Evolutionary conservation across 2,888 invertebrate genomes (phyloP), one percentile per base, ranked within the genome.

Genomic region (Orthosia gracilis): DNA sequence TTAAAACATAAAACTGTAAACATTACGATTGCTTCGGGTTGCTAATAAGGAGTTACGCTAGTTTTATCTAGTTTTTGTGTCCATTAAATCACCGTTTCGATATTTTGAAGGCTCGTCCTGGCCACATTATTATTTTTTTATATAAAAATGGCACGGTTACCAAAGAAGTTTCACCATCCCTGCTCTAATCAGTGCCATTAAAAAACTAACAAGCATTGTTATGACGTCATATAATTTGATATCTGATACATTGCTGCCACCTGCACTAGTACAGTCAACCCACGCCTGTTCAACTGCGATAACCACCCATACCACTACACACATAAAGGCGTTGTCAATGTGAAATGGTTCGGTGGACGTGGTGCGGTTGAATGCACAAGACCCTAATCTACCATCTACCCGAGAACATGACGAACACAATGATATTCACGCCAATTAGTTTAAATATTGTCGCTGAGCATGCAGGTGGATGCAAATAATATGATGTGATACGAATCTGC

Each of bases 381-480:
- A 78, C 72, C 21, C 18, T 66, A 21, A 78, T 78, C 77, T 63
- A n/a, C 11, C 61, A 18, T 23, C 45, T 50, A 49, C 26, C 31
- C 18, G 26, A 58, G 67, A 79, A 62, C 17, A 26, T 26, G 49
- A 55, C 26, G 23, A 69, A 18, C 66, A 67, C 52, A 67, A 59
- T 63, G 40, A 45, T 49, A 58, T 54, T 58, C 58, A 64, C 15
- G 66, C 26, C 72, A 58, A 69, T 72, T 68, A 74, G 50, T 69
- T 59, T 57, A 12, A 63, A 59, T 65, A 54, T 23, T 61, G 66
- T 49, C 57, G 18, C 47, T 62, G 47, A 55, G n/a, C 21, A 15
- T 11, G 70, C 83, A 83, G 84, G 83, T 80, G 80, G 31, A 61
- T 61, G 54, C 47, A n/a, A 55, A 68, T 61, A 61, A 58, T 62